These are phyloP conservation scores for Electrophaes corylata DNA, from an alignment of 2,888 invertebrate genomes.

Conservation along the genomic window DNA sequence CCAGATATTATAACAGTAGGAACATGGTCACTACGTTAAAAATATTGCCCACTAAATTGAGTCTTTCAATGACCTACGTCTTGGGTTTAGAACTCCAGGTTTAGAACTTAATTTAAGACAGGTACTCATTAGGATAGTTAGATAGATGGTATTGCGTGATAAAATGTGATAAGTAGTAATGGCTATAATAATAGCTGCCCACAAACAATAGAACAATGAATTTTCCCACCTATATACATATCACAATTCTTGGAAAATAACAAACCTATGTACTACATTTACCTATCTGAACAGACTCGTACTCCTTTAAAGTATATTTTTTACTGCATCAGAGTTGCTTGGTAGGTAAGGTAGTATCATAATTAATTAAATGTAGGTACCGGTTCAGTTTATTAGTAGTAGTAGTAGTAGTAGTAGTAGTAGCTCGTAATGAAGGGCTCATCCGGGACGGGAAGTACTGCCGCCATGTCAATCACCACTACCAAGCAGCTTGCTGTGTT, in stretches of 20 bases:
- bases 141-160: constrained; percentile 62
- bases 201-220: constrained; percentile 80
- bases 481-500: no score
- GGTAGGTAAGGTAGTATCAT: no score
- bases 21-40: no score
- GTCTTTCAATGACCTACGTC: background rate
- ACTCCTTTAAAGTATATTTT: constrained; percentile 29
- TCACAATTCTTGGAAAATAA: constrained; percentile 65
- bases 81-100: no score
- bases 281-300: constrained; percentile 32
- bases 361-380: no score
- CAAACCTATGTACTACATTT: constrained; percentile 23
- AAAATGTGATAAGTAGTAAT: constrained; percentile 63
- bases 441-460: no score
- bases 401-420: no score
- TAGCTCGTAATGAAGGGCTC: no score
- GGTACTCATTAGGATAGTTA: constrained; percentile 27
- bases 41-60: no score
- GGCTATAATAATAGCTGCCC: constrained; percentile 67
- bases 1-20: no score
- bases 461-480: no score
- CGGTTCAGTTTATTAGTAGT: no score
- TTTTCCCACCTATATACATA: constrained; percentile 74
- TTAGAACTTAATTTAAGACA: constrained; percentile 25
- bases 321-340: constrained; percentile 21